Base-by-base conservation (phyloP, 2,113 vertebrate genomes). In the Cryptotis parvus region DNA sequence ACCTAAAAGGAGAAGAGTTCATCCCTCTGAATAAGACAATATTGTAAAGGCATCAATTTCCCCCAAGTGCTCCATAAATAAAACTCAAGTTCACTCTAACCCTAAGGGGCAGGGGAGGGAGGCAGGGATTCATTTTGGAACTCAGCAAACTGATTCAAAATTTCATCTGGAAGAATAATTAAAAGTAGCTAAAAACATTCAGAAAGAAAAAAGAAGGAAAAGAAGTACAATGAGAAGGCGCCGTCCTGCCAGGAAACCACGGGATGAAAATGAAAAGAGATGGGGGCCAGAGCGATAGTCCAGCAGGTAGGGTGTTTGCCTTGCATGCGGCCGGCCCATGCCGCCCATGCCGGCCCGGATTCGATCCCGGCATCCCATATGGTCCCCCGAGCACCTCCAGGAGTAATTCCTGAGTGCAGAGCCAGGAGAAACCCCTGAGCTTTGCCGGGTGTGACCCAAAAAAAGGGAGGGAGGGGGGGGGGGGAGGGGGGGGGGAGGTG, bases 141-240 rank as follows among this genome's bases (percentile, higher is more conserved):
- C 55, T 78, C 70, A 74, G 87, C 55, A 89, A 80, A 92, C 5
- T 87, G 73, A 94, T 70, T 84, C 26, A 70, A 89, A 77, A 52
- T 55, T 84, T 87, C 39, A 74, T 74, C 90, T 91, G 84, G 81
- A 91, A 94, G 15, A 93, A 89, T 70, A 84, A 92, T 81, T 89
- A 43, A 69, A 94, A 94, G 45, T 11, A 93, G 73, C 45, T 77
- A 89, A 55, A 52, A 89, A 29, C 33, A 24, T 83, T 93, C 52
- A 29, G 24, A 39, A 35, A 37, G 37, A 15, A 9, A 52, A 65
- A 18, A 69, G 33, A n/a, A 70, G 68, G 35, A 16, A 6, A 33
- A 27, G 63, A 9, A 31, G 26, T 43, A 6, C 39, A 37, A 58
- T 11, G 45, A 83, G 39, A 66, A 73, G 45, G 26, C 16, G 24